Evolutionary conservation across 2,888 invertebrate genomes (phyloP).

Genomic region (Ennomos erosarius): DNA sequence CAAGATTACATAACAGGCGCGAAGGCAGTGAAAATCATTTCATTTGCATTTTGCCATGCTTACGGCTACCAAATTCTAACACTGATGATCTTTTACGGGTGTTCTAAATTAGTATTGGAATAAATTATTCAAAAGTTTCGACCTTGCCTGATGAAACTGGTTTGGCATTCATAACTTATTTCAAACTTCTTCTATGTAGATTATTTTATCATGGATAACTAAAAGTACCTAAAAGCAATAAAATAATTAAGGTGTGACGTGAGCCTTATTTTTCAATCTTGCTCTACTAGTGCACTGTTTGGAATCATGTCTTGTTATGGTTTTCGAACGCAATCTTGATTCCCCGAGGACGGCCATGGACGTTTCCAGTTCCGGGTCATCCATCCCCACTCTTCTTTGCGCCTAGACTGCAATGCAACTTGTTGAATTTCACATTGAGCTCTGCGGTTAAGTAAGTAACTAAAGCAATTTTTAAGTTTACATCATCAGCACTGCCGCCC

Average conservation of each 20-base stretch:
- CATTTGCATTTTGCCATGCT: conserved; percentile 25
- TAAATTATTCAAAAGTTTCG: conserved; percentile 62
- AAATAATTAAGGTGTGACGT: conserved; percentile 18
- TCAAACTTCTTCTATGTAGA: conserved; percentile 57
- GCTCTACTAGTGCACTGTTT: conserved; percentile 7
- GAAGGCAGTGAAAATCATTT: conserved; percentile 19
- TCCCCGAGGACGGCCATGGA: conserved; percentile 61
- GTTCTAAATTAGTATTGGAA: conserved; percentile 57
- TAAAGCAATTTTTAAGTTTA: conserved; percentile 85
- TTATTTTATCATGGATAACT: conserved; percentile 45
- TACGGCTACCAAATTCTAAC: conserved; percentile 19
- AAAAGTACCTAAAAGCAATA: conserved; percentile 22
- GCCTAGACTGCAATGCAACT: conserved; percentile 70
- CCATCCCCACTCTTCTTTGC: conserved; percentile 58
- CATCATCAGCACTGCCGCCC: conserved; percentile 78
- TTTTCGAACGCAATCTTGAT: conserved; percentile 24
- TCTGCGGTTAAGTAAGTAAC: conserved; percentile 79
- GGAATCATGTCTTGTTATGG: conserved; percentile 21
- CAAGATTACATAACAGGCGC: conserved; percentile 21
- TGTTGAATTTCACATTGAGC: conserved; percentile 76
- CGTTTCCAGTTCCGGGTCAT: conserved; percentile 73
- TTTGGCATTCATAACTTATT: conserved; percentile 73
- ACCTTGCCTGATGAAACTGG: conserved; percentile 76
- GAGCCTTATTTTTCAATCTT: conserved; percentile 12
- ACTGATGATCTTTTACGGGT: conserved; percentile 40